Evolutionary conservation across 2,888 invertebrate species (phyloP).

Genomic region (Gortyna flavago): DNA sequence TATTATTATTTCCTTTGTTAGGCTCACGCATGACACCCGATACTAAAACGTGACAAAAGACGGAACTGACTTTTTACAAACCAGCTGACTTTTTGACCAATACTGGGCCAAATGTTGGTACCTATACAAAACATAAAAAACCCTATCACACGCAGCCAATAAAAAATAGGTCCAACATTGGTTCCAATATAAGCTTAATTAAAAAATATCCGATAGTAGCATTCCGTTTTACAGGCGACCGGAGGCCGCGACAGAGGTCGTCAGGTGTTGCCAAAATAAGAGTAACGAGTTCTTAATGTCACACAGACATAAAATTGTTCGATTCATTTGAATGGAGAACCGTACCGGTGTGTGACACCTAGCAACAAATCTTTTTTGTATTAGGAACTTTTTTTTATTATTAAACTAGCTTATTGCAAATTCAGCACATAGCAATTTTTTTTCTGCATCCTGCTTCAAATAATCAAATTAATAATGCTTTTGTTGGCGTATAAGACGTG

Average conservation of each 20-base stretch:
- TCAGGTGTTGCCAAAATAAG: slow-evolving; percentile 80
- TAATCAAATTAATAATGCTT: not conserved
- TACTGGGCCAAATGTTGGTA: slow-evolving; percentile 6
- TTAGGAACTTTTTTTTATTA: slow-evolving; percentile 36
- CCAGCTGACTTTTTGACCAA: slow-evolving; percentile 6
- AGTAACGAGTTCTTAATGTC: slow-evolving; percentile 85
- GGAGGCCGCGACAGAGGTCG: slow-evolving; percentile 81
- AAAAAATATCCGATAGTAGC: slow-evolving; percentile 49
- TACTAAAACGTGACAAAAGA: slow-evolving; percentile 19
- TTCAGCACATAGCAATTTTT: too few species aligned
- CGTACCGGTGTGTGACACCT: slow-evolving; percentile 71
- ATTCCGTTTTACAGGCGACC: slow-evolving; percentile 43
- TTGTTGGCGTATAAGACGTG: not conserved
- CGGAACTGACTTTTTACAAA: slow-evolving; percentile 33
- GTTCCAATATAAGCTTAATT: slow-evolving; percentile 48
- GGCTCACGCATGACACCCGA: not conserved
- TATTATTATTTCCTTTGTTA: slow-evolving; percentile 3
- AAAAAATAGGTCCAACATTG: slow-evolving; percentile 36
- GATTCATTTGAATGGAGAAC: slow-evolving; percentile 38
- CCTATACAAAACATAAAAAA: not conserved
- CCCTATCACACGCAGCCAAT: slow-evolving; percentile 16
- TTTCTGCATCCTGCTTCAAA: not conserved
- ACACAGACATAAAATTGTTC: slow-evolving; percentile 64
- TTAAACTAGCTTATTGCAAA: slow-evolving; percentile 6
- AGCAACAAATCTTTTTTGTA: slow-evolving; percentile 63